Percentiles rank a stretch among this genome's conserved stretches.
These are phyloP conservation scores for Nyleta sp. DNA, from an alignment of 2,888 invertebrate genomes.

Conservation along the genomic window DNA sequence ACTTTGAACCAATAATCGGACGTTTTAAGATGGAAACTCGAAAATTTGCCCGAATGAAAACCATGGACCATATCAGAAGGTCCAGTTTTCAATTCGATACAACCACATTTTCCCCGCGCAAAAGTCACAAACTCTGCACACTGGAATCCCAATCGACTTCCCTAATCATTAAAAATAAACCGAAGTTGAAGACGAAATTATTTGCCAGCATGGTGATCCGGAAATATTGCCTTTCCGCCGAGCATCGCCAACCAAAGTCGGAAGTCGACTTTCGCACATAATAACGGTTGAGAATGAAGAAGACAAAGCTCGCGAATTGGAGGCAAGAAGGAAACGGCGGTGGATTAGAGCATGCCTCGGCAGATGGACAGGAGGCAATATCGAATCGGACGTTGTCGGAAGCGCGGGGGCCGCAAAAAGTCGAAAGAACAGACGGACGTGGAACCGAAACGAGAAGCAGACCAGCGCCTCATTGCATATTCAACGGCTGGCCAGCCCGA, in stretches of 20 bases:
- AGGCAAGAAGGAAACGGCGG: slow-evolving; percentile 26
- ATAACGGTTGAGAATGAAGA: slow-evolving; percentile 27
- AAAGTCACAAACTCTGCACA: too few species aligned
- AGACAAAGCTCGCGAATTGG: slow-evolving; percentile 40
- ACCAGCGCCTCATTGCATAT: slow-evolving; percentile 79
- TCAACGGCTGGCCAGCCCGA: slow-evolving; percentile 74
- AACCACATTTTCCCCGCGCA: too few species aligned
- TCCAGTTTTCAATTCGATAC: too few species aligned
- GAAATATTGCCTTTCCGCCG: too few species aligned
- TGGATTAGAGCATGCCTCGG: slow-evolving; percentile 47
- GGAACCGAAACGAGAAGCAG: slow-evolving; percentile 58
- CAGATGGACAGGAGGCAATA: slow-evolving; percentile 71
- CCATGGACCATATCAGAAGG: too few species aligned
- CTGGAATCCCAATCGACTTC: too few species aligned
- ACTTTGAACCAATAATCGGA: too few species aligned
- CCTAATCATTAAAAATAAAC: too few species aligned
- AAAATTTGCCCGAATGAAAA: too few species aligned
- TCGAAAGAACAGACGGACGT: slow-evolving; percentile 68
- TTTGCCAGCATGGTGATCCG: too few species aligned
- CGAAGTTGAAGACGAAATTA: too few species aligned
- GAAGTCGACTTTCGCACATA: slow-evolving; percentile 10
- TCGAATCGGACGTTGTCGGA: slow-evolving; percentile 66
- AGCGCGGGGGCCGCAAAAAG: slow-evolving; percentile 44
- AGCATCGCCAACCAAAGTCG: neutral
- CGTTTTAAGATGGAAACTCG: too few species aligned